Base-by-base conservation (phyloP, 2,797 vertebrate species). In the Holocentrus rufus region DNA sequence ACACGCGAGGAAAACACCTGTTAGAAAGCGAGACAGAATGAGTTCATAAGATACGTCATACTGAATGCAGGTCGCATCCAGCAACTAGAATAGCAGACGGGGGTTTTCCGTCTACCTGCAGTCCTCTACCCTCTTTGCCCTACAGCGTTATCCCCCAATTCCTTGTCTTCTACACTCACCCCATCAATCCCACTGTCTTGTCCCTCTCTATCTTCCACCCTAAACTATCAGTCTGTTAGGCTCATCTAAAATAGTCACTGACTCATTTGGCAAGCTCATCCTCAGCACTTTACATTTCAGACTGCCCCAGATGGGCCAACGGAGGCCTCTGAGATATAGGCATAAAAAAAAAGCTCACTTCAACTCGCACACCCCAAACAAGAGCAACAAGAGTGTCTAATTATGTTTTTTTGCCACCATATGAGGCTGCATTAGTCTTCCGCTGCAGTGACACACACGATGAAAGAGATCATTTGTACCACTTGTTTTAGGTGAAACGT, bases 401-500 rank as follows among this genome's bases (percentile, higher is more conserved):
- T 82, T 62, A 81, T 54, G 61, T 23, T 27, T 54, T 59, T 74
- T 55, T 75, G 39, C 69, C 11, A 53, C 70, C 80, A 70, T 77
- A 74, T 76, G 81, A 62, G 69, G 65, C 70, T 34, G 62, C 73
- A 61, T 63, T 64, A 62, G 50, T 72, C 58, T 76, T 77, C 70
- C 0, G 22, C 44, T 60, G 34, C 63, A 64, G 23, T 72, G 60
- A 57, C 61, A 66, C 56, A 64, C 50, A 85, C 2, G 7, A 72
- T 86, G 65, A 82, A 72, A 83, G 54, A 54, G 53, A 70, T 86
- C 54, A 81, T 84, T 77, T 83, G 76, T 67, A 46, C 27, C 47
- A n/a, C 66, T 83, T 76, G 68, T 86, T 79, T 72, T 13, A 72
- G 68, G 62, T 69, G 10, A 80, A 84, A 80, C 67, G 64, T 1